Conservation (phyloP, 2,797 vertebrate genomes). For the Macroramphosus scolopax region DNA sequence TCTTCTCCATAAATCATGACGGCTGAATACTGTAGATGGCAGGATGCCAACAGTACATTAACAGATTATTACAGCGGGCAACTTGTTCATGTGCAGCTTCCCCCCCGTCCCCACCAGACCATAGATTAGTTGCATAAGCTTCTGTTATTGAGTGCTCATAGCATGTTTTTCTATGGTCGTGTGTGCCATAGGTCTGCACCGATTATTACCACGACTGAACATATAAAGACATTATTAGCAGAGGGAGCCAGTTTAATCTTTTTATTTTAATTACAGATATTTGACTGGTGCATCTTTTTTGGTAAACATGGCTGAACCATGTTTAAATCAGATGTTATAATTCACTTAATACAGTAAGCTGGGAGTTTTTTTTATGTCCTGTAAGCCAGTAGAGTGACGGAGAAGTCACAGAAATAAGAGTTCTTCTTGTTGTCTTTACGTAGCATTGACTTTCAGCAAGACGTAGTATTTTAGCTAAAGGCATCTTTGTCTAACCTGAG, state of each 20-base stretch:
- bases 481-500: too few species aligned
- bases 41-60: conserved; percentile 57
- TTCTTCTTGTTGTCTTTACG: too few species aligned
- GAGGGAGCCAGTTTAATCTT: conserved; percentile 14
- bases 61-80: conserved; percentile 57
- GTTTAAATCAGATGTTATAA: conserved; percentile 5
- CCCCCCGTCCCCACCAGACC: conserved; percentile 31
- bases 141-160: conserved; percentile 32
- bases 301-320: conserved; percentile 27
- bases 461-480: too few species aligned
- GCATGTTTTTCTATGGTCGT: too few species aligned
- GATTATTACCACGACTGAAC: conserved; percentile 11
- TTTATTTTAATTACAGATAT: conserved; percentile 34
- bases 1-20: conserved; percentile 60
- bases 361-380: too few species aligned
- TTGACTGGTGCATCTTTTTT: conserved; percentile 6
- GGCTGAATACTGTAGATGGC: conserved; percentile 59
- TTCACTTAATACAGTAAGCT: neutral
- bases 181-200: conserved; percentile 15
- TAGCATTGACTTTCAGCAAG: too few species aligned
- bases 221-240: conserved; percentile 29
- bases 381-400: too few species aligned
- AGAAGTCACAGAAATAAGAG: too few species aligned
- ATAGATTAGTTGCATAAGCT: conserved; percentile 64
- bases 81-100: conserved; percentile 32